Evolutionary conservation across 2,888 invertebrate genomes (phyloP).

Genomic region (Orthosia incerta): DNA sequence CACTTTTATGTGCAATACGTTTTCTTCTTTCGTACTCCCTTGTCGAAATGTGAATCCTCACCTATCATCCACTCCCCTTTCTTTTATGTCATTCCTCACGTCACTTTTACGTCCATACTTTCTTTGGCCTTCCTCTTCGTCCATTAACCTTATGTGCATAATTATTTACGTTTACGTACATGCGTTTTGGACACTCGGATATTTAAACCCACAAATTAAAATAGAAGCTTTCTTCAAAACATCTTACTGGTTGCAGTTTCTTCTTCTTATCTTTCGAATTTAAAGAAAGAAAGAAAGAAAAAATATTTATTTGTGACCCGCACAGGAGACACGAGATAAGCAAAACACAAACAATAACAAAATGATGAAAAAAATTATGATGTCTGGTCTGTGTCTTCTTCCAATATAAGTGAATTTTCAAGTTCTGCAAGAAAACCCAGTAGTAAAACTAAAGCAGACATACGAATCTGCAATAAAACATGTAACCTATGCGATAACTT

Average conservation of each 20-base stretch:
- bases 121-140: neutral
- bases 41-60: neutral
- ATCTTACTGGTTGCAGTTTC: no score
- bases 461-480: constrained; percentile 45
- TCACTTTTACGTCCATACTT: neutral
- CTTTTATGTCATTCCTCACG: neutral
- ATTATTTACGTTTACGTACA: neutral
- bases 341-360: no score
- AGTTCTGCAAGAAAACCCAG: constrained; percentile 20
- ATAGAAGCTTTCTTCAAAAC: no score
- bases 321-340: no score
- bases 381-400: neutral
- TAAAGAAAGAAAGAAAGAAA: no score
- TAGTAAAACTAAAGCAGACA: constrained; percentile 17
- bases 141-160: neutral
- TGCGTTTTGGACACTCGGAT: neutral
- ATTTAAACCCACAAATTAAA: neutral
- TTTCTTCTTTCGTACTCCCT: neutral
- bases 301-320: no score
- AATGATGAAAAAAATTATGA: no score
- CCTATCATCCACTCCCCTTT: neutral
- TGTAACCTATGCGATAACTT: constrained; percentile 64
- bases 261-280: no score
- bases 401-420: neutral
- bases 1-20: neutral